Evolutionary conservation across 2,113 vertebrate species (phyloP).

Genomic region (Noctilio leporinus): DNA sequence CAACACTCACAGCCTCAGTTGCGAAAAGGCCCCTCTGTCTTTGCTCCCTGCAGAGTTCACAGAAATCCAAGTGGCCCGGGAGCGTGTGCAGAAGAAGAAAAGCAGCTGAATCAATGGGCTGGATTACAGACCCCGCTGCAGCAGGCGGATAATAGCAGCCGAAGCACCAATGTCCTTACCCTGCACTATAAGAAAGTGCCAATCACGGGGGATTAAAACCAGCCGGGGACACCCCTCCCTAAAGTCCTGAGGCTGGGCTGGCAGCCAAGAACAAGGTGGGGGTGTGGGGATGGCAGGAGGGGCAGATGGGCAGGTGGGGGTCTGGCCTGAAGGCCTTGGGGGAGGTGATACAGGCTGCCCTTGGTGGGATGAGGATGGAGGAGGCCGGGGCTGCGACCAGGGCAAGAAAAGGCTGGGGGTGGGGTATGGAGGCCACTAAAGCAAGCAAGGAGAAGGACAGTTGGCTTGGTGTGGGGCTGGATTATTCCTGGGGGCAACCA

Average conservation of each 20-base stretch:
- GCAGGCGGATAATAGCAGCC: conserved; percentile 33
- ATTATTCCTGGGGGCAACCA: background rate
- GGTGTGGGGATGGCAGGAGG: background rate
- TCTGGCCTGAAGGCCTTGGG: background rate
- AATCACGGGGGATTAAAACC: conserved; percentile 56
- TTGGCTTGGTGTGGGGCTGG: background rate
- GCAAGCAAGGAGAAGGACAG: background rate
- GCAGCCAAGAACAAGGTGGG: background rate
- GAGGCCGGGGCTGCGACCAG: background rate
- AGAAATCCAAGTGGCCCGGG: conserved; percentile 64
- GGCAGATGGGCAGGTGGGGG: too few species aligned
- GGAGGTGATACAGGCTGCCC: background rate
- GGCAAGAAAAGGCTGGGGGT: background rate
- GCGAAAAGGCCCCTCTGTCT: conserved; percentile 73
- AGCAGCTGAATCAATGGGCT: conserved; percentile 63
- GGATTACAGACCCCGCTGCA: conserved; percentile 52
- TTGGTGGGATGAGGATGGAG: background rate
- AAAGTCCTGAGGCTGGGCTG: background rate
- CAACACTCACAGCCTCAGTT: conserved; percentile 43
- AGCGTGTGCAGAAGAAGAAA: conserved; percentile 54
- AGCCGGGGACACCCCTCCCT: background rate
- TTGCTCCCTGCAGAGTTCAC: conserved; percentile 49
- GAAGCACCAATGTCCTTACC: background rate
- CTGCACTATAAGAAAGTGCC: background rate
- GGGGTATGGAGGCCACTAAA: background rate